A percentile compares a stretch with the other conserved stretches of the same genome.
These are phyloP conservation scores for Podarcis siculus DNA, from an alignment of 2,797 vertebrate genomes.

Conservation along the genomic window DNA sequence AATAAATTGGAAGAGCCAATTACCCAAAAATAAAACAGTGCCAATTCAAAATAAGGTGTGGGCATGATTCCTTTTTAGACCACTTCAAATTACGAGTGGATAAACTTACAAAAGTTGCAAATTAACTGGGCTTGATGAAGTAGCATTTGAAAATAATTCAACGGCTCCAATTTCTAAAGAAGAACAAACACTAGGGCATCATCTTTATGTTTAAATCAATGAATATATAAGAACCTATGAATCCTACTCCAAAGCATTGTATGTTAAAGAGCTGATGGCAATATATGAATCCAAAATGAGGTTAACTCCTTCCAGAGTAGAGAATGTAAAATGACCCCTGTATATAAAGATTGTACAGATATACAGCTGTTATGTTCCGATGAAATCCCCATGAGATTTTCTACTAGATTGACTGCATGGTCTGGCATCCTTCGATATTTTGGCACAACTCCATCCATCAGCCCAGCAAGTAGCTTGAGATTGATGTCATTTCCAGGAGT, in stretches of 20 bases:
- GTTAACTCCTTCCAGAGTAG: not conserved
- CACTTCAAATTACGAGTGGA: not conserved
- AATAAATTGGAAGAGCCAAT: not conserved
- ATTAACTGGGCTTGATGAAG: not conserved
- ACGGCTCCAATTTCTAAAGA: not conserved
- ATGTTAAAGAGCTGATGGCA: not conserved
- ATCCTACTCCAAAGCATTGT: not conserved
- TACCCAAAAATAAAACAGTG: not conserved
- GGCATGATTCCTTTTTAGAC: not conserved
- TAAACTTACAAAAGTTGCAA: not conserved
- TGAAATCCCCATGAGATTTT: conserved; percentile 16
- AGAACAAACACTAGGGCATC: not conserved
- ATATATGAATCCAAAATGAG: not conserved
- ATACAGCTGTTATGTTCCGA: not conserved
- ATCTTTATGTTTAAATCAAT: not conserved
- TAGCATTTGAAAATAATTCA: not conserved
- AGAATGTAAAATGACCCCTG: not conserved
- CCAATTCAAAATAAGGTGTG: not conserved
- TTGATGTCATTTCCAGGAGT: conserved; percentile 16
- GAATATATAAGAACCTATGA: not conserved
- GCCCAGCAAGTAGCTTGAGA: not conserved
- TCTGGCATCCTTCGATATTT: conserved; percentile 1
- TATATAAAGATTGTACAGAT: not conserved
- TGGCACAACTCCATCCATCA: not conserved
- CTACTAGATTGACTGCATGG: conserved; percentile 9